Evolutionary conservation across 2,113 vertebrate species (phyloP).

Genomic region (Semicossyphus pulcher): DNA sequence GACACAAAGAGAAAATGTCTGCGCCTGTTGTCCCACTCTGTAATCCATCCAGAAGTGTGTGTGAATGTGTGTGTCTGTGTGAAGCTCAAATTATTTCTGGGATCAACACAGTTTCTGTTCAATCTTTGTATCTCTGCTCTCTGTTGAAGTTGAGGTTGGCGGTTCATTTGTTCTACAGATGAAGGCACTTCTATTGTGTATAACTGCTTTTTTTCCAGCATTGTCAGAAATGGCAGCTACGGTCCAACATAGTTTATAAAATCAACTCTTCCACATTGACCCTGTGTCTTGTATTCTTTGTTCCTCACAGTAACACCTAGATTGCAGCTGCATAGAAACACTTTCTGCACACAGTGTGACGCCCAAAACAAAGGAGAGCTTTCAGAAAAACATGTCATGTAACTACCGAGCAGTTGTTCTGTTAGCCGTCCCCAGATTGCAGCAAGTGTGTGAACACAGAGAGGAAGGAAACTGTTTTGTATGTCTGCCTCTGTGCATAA

Average conservation of each 20-base stretch:
- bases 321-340: neutral
- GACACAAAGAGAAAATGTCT: neutral
- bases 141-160: neutral
- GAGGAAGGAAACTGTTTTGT: constrained; percentile 55
- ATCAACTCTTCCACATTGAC: constrained; percentile 22
- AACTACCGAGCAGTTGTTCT: neutral
- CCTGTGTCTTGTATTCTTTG: constrained; percentile 21
- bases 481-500: neutral
- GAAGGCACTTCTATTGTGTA: neutral
- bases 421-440: neutral
- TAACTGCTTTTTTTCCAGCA: neutral
- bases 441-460: neutral
- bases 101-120: constrained; percentile 1
- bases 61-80: neutral
- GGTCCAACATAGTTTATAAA: constrained; percentile 44
- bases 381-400: neutral
- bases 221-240: neutral
- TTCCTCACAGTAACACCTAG: neutral
- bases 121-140: neutral
- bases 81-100: neutral
- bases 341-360: neutral
- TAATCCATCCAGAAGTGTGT: constrained; percentile 16
- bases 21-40: neutral
- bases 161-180: neutral
- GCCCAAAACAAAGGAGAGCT: neutral